Evolutionary conservation across 2,113 vertebrate species (phyloP).

Genomic region (Hippocampus comes): DNA sequence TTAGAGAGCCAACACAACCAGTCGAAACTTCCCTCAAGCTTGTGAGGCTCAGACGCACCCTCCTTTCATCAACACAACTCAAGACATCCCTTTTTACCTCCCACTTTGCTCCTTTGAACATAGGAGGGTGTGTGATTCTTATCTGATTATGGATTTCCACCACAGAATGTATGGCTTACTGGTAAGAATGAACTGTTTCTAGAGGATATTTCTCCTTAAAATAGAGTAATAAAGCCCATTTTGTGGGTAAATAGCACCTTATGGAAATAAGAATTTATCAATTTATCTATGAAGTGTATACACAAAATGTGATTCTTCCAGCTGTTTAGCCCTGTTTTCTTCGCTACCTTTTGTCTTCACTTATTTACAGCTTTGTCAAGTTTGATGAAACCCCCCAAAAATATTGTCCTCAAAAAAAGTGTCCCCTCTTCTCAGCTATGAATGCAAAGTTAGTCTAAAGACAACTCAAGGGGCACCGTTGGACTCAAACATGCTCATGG

Average conservation of each 20-base stretch:
- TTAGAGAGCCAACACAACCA: constrained; percentile 76
- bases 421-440: constrained; percentile 23
- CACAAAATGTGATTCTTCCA: constrained; percentile 42
- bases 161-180: constrained; percentile 39
- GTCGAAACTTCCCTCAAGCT: constrained; percentile 90
- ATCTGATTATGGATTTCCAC: constrained; percentile 45
- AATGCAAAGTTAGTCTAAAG: constrained; percentile 27
- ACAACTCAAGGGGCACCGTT: constrained; percentile 25
- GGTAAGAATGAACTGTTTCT: constrained; percentile 34
- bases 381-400: constrained; percentile 39
- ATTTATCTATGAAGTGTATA: constrained; percentile 50
- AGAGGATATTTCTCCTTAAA: constrained; percentile 45
- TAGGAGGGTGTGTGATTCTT: constrained; percentile 58
- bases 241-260: constrained; percentile 46
- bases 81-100: constrained; percentile 31
- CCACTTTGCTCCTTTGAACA: constrained; percentile 26
- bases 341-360: constrained; percentile 40
- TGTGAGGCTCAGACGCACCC: constrained; percentile 78
- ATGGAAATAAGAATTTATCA: constrained; percentile 42
- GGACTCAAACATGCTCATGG: neutral
- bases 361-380: constrained; percentile 17
- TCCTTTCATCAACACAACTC: constrained; percentile 44
- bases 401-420: neutral
- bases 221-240: constrained; percentile 42
- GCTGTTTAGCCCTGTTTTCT: constrained; percentile 45